Conservation (phyloP, 2,797 vertebrate species). For the Borostomias antarcticus region DNA sequence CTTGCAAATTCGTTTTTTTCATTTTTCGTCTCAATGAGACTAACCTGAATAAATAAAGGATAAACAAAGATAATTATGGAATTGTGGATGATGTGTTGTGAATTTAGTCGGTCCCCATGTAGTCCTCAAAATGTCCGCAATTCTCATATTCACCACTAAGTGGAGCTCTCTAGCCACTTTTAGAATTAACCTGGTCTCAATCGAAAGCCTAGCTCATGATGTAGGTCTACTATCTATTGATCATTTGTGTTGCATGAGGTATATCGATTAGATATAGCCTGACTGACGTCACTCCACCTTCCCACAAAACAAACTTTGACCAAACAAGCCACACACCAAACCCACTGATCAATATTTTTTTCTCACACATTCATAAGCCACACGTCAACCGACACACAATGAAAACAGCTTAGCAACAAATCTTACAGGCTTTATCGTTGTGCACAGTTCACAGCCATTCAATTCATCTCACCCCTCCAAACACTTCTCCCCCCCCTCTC, state of each 20-base stretch:
- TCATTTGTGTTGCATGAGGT: not conserved
- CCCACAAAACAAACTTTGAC: no score
- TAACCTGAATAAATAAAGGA: no score
- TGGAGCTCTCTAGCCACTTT: slow-evolving; percentile 34
- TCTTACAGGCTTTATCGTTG: not conserved
- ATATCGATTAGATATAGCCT: not conserved
- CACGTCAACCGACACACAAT: not conserved
- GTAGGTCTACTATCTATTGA: no score
- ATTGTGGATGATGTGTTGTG: not conserved
- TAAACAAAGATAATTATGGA: not conserved
- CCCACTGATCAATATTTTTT: slow-evolving; percentile 34
- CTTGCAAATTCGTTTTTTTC: no score
- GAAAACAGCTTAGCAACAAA: not conserved
- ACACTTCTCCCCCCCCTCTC: not conserved
- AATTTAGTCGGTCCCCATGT: not conserved
- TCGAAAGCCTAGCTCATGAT: no score
- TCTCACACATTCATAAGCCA: no score
- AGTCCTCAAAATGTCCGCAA: not conserved
- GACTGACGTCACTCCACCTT: not conserved
- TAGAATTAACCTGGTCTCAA: not conserved
- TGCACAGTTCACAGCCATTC: not conserved
- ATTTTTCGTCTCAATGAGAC: no score
- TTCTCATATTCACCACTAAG: slow-evolving; percentile 45
- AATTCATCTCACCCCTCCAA: not conserved
- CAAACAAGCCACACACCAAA: slow-evolving; percentile 8